Conservation (phyloP, 1,140 invertebrate species). For the Atopsyche davidsoni region DNA sequence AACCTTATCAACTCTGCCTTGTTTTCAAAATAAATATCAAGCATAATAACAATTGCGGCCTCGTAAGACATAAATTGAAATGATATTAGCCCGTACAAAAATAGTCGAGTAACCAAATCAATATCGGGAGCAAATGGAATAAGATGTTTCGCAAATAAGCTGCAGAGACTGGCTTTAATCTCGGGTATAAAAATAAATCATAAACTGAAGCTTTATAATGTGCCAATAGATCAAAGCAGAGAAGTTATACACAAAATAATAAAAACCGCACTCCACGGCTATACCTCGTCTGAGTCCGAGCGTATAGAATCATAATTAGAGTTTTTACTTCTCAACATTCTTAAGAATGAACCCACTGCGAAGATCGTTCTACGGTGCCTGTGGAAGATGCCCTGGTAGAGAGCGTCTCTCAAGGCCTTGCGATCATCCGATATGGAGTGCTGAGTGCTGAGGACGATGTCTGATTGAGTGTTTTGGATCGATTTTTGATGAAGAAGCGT, state of each 20-base stretch:
- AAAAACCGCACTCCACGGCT: conserved; percentile 33
- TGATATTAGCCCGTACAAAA: too few species aligned
- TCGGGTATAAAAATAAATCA: not conserved
- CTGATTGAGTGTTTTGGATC: conserved; percentile 45
- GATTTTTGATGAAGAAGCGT: conserved; percentile 44
- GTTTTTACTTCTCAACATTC: conserved; percentile 72
- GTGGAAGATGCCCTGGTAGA: conserved; percentile 76
- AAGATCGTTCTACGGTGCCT: conserved; percentile 72
- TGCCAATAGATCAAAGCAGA: not conserved
- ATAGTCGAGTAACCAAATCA: too few species aligned
- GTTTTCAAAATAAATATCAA: too few species aligned
- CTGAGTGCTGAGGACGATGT: conserved; percentile 45
- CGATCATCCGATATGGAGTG: conserved; percentile 60
- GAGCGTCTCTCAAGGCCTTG: conserved; percentile 65
- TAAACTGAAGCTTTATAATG: not conserved
- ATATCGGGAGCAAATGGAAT: too few species aligned
- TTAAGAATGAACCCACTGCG: conserved; percentile 69
- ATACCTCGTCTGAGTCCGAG: conserved; percentile 49
- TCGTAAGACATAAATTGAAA: too few species aligned
- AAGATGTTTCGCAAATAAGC: not conserved
- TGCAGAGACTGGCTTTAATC: not conserved
- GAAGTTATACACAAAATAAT: too few species aligned
- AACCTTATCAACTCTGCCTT: too few species aligned
- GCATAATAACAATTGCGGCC: too few species aligned
- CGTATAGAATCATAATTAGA: conserved; percentile 74